Conservation (phyloP, 2,797 vertebrate species). For the Aplochiton taeniatus region DNA sequence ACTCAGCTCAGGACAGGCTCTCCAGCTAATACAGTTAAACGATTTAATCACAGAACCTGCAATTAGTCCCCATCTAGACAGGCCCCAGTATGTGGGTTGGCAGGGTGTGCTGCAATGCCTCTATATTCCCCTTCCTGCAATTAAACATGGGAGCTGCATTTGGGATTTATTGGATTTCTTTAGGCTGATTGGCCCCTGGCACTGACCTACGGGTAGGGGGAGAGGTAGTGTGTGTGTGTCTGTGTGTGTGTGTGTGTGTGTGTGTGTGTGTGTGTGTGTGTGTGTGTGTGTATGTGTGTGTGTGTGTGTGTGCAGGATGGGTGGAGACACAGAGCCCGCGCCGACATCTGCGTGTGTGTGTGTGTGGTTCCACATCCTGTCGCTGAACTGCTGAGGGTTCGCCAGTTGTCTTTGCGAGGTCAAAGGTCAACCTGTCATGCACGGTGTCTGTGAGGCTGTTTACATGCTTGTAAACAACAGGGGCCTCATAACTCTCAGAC, state of each 20-base stretch:
- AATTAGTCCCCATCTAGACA: conserved; percentile 63
- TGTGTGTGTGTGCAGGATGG: neutral
- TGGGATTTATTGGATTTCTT: conserved; percentile 11
- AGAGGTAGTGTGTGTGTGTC: neutral
- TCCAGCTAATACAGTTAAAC: conserved; percentile 73
- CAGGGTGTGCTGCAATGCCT: conserved; percentile 39
- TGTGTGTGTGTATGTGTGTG: neutral
- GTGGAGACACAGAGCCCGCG: too few relatives aligned
- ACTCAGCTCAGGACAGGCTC: conserved; percentile 41
- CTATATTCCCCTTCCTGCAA: conserved; percentile 49
- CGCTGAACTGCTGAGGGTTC: neutral
- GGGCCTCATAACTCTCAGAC: too few relatives aligned
- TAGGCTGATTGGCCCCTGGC: conserved; percentile 8
- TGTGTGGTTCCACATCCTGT: neutral
- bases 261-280: conserved; percentile 1
- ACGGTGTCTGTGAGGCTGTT: neutral
- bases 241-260: conserved; percentile 3
- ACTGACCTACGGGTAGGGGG: conserved; percentile 61
- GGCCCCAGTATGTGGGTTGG: conserved; percentile 58
- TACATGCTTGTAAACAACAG: too few relatives aligned
- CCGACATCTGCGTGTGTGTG: neutral
- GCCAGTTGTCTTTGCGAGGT: neutral
- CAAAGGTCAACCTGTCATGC: neutral
- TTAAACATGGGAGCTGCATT: conserved; percentile 21
- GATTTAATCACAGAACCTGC: conserved; percentile 61